Conservation (phyloP, 2,888 invertebrate genomes). For the Bimastos eiseni region DNA sequence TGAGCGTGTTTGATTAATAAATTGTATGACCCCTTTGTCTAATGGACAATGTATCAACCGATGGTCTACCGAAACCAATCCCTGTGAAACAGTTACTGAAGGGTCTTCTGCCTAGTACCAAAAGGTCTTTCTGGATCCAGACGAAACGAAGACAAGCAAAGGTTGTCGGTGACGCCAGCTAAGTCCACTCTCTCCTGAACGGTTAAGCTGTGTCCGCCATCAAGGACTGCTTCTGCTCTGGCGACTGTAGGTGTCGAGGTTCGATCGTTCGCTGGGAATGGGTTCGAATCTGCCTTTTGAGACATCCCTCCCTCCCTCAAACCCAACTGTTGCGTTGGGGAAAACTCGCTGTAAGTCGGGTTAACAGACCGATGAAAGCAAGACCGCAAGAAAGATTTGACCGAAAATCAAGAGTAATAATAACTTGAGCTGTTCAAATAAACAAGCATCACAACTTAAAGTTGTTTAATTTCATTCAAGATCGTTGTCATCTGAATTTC, state of each 20-base stretch:
- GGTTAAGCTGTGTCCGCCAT: background rate
- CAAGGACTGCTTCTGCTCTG: background rate
- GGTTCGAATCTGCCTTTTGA: background rate
- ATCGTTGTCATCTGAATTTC: background rate
- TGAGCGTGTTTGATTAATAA: background rate
- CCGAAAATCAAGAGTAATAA: too few relatives aligned
- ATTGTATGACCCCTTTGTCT: too few relatives aligned
- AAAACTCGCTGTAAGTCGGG: too few relatives aligned
- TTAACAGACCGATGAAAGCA: too few relatives aligned
- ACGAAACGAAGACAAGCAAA: background rate
- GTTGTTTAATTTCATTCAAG: background rate
- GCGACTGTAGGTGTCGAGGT: background rate
- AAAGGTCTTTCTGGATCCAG: slow-evolving; percentile 22
- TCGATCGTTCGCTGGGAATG: background rate
- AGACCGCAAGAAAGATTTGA: too few relatives aligned
- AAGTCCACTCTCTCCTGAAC: background rate
- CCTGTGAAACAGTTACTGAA: too few relatives aligned
- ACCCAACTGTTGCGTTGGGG: too few relatives aligned
- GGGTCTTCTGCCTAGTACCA: too few relatives aligned
- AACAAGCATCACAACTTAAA: background rate
- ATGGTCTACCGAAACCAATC: too few relatives aligned
- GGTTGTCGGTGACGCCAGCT: background rate
- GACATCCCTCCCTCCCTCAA: background rate
- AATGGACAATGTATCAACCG: too few relatives aligned
- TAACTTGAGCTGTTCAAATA: background rate